These are phyloP conservation scores for Cossypha caffra DNA, from an alignment of 2,797 vertebrate species.

Conservation along the genomic window DNA sequence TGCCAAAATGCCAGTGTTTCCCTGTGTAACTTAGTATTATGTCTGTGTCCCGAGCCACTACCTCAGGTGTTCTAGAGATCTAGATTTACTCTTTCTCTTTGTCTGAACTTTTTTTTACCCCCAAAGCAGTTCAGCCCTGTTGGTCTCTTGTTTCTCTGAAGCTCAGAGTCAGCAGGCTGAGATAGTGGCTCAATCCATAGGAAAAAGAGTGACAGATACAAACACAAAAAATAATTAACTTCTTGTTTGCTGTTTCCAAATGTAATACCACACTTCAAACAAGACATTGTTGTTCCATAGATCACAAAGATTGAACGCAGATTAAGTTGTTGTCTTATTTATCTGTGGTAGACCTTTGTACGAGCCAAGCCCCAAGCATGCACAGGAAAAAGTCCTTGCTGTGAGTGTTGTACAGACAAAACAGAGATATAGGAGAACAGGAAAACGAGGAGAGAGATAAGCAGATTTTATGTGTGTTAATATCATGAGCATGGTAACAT, in stretches of 20 bases:
- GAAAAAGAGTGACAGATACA: neutral
- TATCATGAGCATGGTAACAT: neutral
- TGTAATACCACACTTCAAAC: conserved; percentile 47
- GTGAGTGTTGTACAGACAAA: neutral
- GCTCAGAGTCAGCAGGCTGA: neutral
- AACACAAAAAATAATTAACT: conserved; percentile 52
- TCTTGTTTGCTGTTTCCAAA: conserved; percentile 58
- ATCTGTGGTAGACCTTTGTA: neutral
- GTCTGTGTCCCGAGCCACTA: neutral
- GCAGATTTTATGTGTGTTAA: neutral
- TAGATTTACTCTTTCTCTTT: neutral
- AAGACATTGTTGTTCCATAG: neutral
- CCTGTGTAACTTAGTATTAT: neutral
- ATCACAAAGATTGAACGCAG: conserved; percentile 20
- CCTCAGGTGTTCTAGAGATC: neutral
- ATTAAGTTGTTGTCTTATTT: conserved; percentile 45
- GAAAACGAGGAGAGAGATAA: neutral
- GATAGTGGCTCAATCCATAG: neutral
- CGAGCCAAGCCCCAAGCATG: neutral
- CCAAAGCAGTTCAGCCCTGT: neutral
- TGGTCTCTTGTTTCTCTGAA: neutral
- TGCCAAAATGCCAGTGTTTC: neutral
- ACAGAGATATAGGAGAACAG: neutral
- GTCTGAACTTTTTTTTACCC: neutral
- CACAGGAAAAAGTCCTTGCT: neutral